Evolutionary conservation across 2,888 invertebrate species (phyloP).

Genomic region (Cephus spinipes): DNA sequence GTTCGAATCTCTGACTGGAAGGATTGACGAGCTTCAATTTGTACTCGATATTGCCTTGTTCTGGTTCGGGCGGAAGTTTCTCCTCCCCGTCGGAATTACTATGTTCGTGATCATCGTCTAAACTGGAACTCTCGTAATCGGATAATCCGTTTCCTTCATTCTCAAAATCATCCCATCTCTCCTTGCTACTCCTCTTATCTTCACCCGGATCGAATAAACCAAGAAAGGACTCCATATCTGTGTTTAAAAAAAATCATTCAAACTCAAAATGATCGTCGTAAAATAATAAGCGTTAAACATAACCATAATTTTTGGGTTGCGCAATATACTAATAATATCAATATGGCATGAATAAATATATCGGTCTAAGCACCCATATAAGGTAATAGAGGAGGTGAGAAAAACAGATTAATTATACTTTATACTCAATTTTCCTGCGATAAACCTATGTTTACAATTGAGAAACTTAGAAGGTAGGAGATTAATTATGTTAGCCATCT

Average conservation of each 20-base stretch:
- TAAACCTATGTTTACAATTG: background rate
- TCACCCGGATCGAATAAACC: slow-evolving; percentile 80
- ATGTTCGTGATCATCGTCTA: slow-evolving; percentile 65
- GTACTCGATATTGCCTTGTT: slow-evolving; percentile 96
- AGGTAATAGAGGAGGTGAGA: background rate
- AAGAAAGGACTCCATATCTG: slow-evolving; percentile 83
- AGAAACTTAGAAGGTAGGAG: background rate
- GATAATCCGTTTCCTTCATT: slow-evolving; percentile 50
- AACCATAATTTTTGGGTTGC: background rate
- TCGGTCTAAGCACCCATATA: background rate
- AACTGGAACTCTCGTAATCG: slow-evolving; percentile 67
- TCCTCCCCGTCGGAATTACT: slow-evolving; percentile 69
- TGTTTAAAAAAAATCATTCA: slow-evolving; percentile 2
- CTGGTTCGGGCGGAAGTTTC: slow-evolving; percentile 88
- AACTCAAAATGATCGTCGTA: background rate
- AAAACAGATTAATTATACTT: background rate
- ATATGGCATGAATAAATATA: background rate
- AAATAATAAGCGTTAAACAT: background rate
- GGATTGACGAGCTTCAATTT: slow-evolving; percentile 95
- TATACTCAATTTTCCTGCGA: background rate
- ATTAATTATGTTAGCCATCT: background rate
- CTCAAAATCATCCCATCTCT: slow-evolving; percentile 69
- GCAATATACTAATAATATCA: background rate
- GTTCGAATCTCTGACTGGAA: slow-evolving; percentile 91
- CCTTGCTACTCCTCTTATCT: slow-evolving; percentile 62